These are phyloP conservation scores for Acyrthosiphon pisum DNA, from an alignment of 1,140 invertebrate genomes.

Conservation along the genomic window DNA sequence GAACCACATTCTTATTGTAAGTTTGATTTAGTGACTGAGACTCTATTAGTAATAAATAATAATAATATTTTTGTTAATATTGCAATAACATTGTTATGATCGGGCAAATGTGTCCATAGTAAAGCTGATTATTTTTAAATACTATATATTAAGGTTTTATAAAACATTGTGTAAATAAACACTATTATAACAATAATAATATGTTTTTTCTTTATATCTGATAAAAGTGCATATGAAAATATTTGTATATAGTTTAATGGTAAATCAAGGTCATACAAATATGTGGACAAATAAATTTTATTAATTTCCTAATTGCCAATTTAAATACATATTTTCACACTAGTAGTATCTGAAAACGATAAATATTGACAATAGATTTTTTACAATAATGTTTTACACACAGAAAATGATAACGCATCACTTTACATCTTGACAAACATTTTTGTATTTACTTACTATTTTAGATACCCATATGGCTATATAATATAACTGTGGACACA, in stretches of 20 bases:
- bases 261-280: neutral
- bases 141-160: slow-evolving; percentile 30
- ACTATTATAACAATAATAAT: neutral
- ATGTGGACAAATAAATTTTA: neutral
- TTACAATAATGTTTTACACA: too few relatives aligned
- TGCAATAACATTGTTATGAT: neutral
- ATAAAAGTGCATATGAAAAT: neutral
- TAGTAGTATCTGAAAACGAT: neutral
- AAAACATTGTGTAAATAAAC: slow-evolving; percentile 36
- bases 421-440: neutral
- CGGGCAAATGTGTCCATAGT: neutral
- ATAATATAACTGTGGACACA: neutral
- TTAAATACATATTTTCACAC: neutral
- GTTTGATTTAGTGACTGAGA: slow-evolving; percentile 15
- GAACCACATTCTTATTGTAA: neutral
- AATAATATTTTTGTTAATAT: slow-evolving; percentile 21
- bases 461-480: too few relatives aligned
- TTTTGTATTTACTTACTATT: neutral
- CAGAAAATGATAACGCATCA: neutral
- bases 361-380: neutral
- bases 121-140: slow-evolving; percentile 25
- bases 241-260: neutral
- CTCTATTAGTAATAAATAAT: slow-evolving; percentile 34
- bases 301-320: neutral
- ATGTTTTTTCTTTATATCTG: neutral